Conservation (phyloP, 37 sponge, comb jelly and placozoan genomes). For the Axinella damicornis region DNA sequence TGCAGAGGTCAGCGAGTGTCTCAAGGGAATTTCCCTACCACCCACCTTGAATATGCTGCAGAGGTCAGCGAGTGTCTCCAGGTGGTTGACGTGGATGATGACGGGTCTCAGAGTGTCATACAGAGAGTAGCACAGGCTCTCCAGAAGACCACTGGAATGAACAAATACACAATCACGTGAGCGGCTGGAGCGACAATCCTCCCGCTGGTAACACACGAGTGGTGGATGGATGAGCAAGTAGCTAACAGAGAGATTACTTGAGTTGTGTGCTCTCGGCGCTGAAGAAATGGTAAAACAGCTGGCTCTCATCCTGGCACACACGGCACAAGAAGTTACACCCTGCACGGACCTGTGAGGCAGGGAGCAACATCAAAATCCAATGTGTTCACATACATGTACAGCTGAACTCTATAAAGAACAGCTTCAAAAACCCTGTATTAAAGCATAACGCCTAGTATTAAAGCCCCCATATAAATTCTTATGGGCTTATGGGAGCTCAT, state of each 20-base stretch:
- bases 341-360: conserved; percentile 62
- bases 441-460: too few relatives aligned
- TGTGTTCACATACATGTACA: neutral
- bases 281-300: conserved; percentile 93
- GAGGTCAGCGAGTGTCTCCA: conserved; percentile 95
- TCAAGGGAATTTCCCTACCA: conserved; percentile 94
- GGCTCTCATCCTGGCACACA: conserved; percentile 94
- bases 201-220: too few relatives aligned
- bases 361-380: neutral
- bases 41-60: conserved; percentile 91
- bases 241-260: conserved; percentile 51
- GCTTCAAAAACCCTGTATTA: neutral
- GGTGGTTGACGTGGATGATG: conserved; percentile 90
- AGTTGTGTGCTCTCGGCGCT: conserved; percentile 63
- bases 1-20: conserved; percentile 92
- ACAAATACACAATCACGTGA: too few relatives aligned
- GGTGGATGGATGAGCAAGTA: too few relatives aligned
- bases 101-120: conserved; percentile 92
- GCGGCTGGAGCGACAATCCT: too few relatives aligned
- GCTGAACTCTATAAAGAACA: too few relatives aligned
- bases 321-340: conserved; percentile 91
- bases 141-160: conserved; percentile 91
- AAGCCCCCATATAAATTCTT: too few relatives aligned
- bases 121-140: conserved; percentile 83
- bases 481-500: too few relatives aligned